Conservation (phyloP, 2,113 vertebrate species). For the Ploceus nigricollis region DNA sequence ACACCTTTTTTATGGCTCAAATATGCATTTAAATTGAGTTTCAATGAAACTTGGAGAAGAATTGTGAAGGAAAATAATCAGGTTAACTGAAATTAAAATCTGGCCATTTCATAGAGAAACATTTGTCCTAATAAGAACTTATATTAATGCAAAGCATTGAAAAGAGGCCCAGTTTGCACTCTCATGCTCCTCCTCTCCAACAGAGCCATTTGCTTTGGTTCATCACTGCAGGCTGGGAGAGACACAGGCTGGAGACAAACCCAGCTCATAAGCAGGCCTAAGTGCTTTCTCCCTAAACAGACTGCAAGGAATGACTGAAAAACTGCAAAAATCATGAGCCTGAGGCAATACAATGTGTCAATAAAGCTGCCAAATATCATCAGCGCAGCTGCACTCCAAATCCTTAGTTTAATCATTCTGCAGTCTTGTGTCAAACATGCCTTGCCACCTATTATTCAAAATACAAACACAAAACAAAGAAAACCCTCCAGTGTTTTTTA, state of each 20-base stretch:
- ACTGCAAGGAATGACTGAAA: slow-evolving; percentile 36
- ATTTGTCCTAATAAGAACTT: not conserved
- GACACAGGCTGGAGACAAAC: not conserved
- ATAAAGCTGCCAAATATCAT: slow-evolving; percentile 52
- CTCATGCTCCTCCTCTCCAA: not conserved
- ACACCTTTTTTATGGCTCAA: not conserved
- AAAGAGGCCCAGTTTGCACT: not conserved
- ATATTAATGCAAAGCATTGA: not conserved
- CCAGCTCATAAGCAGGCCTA: not conserved
- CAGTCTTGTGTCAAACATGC: slow-evolving; percentile 50
- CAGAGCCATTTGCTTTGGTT: not conserved
- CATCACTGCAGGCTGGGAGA: not conserved
- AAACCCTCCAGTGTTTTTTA: slow-evolving; percentile 22
- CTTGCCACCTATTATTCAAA: slow-evolving; percentile 49
- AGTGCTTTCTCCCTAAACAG: not conserved
- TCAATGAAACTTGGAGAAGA: not conserved
- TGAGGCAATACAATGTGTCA: slow-evolving; percentile 45
- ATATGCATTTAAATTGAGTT: not conserved
- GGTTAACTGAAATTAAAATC: not conserved
- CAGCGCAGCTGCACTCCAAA: slow-evolving; percentile 35
- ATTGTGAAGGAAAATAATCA: not conserved
- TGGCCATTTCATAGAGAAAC: not conserved
- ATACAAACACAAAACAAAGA: not conserved
- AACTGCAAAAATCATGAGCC: slow-evolving; percentile 45
- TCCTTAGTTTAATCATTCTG: slow-evolving; percentile 25